phyloP scores from a whole-genome alignment of 2,797 vertebrate species.

The Adrianichthys oophorus region DNA sequence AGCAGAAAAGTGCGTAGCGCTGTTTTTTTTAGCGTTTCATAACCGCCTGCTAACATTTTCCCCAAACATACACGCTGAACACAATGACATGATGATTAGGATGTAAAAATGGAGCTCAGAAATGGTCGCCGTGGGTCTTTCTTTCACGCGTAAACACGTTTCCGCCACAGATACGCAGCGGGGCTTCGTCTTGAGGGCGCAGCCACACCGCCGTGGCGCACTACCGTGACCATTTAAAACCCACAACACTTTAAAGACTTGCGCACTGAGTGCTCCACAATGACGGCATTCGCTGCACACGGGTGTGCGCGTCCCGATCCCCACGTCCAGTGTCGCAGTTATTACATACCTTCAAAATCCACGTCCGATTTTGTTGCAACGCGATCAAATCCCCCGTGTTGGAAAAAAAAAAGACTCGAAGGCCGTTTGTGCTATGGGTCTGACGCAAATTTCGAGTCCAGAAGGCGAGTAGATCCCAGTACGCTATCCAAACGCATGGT shows the following conservation, averaged over 20 bases:
- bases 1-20: constrained; percentile 82
- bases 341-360: constrained; percentile 74
- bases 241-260: constrained; percentile 43
- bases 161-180: constrained; percentile 42
- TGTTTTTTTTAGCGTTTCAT: constrained; percentile 67
- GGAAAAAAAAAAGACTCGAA: constrained; percentile 36
- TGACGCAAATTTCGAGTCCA: constrained; percentile 55
- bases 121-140: neutral
- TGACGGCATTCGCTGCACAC: constrained; percentile 33
- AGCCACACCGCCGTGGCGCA: constrained; percentile 24
- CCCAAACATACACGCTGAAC: constrained; percentile 1
- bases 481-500: constrained; percentile 68
- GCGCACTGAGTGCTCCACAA: constrained; percentile 34
- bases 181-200: constrained; percentile 49
- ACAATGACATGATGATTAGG: constrained; percentile 2
- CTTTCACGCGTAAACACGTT: constrained; percentile 38
- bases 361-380: constrained; percentile 52
- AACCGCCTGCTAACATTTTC: constrained; percentile 26
- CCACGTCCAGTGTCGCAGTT: constrained; percentile 69
- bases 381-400: constrained; percentile 41
- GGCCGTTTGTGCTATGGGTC: constrained; percentile 48
- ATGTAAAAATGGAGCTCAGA: constrained; percentile 9
- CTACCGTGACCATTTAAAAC: constrained; percentile 48
- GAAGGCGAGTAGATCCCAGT: constrained; percentile 52
- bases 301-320: constrained; percentile 33